phyloP scores from a whole-genome alignment of 2,888 invertebrate species.

The Carterocephalus palaemon region DNA sequence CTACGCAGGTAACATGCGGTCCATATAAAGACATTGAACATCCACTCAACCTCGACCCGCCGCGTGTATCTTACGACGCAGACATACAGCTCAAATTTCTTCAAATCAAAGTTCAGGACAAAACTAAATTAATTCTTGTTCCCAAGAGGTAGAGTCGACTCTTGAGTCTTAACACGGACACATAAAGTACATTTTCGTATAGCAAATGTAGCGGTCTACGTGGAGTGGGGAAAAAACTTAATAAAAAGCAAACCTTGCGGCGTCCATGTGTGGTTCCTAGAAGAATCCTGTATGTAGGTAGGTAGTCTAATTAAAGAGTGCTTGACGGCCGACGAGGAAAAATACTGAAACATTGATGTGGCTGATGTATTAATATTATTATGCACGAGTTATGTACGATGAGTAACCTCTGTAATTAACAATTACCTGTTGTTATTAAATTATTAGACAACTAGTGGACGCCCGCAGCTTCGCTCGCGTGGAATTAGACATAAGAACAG shows the following conservation, averaged over 20 bases:
- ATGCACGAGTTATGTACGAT: no score
- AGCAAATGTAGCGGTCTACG: background rate
- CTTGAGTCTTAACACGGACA: background rate
- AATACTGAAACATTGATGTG: no score
- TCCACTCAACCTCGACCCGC: background rate
- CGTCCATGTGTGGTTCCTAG: slow-evolving; percentile 21
- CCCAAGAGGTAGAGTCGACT: background rate
- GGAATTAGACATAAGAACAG: no score
- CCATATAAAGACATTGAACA: slow-evolving; percentile 31
- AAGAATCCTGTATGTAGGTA: slow-evolving; percentile 21
- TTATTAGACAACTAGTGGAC: no score
- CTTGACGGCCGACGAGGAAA: slow-evolving; percentile 14
- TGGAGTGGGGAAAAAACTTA: slow-evolving; percentile 21
- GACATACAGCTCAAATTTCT: slow-evolving; percentile 5
- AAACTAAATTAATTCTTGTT: slow-evolving; percentile 10
- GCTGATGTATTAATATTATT: no score
- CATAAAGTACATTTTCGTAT: background rate
- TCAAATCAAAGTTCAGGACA: background rate
- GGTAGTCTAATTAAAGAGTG: slow-evolving; percentile 18
- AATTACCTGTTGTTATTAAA: no score
- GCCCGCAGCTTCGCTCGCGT: no score
- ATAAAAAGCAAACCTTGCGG: slow-evolving; percentile 22
- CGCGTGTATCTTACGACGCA: background rate
- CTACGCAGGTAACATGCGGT: slow-evolving; percentile 43
- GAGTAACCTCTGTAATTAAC: no score